Evolutionary conservation across 2,888 invertebrate genomes (phyloP).

Genomic region (Epistrophe grossulariae): DNA sequence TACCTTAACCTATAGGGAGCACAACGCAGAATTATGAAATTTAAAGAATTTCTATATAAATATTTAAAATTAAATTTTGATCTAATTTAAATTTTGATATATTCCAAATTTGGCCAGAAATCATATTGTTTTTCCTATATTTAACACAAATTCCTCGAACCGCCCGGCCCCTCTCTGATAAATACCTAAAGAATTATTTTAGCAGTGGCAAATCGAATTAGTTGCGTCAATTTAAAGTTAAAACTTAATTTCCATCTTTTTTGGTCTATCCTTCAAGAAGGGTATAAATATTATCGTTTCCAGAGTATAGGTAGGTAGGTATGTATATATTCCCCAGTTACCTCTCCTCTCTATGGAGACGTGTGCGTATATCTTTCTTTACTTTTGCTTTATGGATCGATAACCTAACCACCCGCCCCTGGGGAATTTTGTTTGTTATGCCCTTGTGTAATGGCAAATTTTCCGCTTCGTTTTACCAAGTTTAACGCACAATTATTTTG

Average conservation of each 20-base stretch:
- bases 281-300: constrained; percentile 4
- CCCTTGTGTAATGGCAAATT: constrained; percentile 13
- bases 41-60: too few species aligned
- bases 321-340: not conserved
- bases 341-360: not conserved
- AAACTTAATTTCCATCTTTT: constrained; percentile 8
- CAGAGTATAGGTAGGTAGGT: not conserved
- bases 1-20: too few species aligned
- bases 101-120: too few species aligned
- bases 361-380: not conserved
- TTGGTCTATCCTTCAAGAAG: not conserved
- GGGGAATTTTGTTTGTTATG: constrained; percentile 3
- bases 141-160: not conserved
- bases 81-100: too few species aligned
- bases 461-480: constrained; percentile 6
- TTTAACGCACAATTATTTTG: constrained; percentile 25
- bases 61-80: too few species aligned
- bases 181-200: not conserved
- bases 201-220: not conserved
- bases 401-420: constrained; percentile 21
- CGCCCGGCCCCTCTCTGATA: not conserved
- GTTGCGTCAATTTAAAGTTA: constrained; percentile 18
- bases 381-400: constrained; percentile 3
- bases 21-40: too few species aligned
- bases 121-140: not conserved